phyloP scores from a whole-genome alignment of 2,888 invertebrate species.

The Meghimatium bilineatum region DNA sequence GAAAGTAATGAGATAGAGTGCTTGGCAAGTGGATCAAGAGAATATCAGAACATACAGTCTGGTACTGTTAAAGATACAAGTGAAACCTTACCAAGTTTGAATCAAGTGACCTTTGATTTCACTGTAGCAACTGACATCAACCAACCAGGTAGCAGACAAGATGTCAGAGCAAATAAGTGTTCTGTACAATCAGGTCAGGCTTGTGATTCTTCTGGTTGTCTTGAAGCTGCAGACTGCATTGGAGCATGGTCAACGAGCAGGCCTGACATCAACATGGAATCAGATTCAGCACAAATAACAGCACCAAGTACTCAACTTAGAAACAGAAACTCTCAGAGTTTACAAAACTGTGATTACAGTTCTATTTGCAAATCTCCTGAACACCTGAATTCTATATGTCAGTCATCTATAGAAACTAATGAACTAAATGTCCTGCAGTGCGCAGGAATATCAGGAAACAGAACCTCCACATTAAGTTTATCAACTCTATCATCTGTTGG shows the following conservation, averaged over 20 bases:
- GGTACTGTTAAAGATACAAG: background rate
- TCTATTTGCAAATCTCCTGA: background rate
- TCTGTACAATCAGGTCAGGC: background rate
- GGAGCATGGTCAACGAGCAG: too few relatives aligned
- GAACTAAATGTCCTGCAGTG: background rate
- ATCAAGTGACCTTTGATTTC: background rate
- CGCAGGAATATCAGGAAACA: too few relatives aligned
- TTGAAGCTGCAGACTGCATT: background rate
- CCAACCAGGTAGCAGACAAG: background rate
- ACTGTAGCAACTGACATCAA: background rate
- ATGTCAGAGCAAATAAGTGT: background rate
- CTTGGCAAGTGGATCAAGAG: background rate
- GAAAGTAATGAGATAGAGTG: background rate
- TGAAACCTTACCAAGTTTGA: background rate
- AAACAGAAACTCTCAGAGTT: background rate
- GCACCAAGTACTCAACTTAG: background rate
- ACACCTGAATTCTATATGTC: background rate
- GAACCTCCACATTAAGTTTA: background rate
- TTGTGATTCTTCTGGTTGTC: background rate
- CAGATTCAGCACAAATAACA: background rate
- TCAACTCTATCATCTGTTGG: background rate
- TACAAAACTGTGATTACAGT: background rate
- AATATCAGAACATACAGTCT: background rate
- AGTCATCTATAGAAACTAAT: background rate
- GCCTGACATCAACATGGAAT: background rate